phyloP scores from a whole-genome alignment of 2,888 invertebrate genomes.

The Macrophya annulata region DNA sequence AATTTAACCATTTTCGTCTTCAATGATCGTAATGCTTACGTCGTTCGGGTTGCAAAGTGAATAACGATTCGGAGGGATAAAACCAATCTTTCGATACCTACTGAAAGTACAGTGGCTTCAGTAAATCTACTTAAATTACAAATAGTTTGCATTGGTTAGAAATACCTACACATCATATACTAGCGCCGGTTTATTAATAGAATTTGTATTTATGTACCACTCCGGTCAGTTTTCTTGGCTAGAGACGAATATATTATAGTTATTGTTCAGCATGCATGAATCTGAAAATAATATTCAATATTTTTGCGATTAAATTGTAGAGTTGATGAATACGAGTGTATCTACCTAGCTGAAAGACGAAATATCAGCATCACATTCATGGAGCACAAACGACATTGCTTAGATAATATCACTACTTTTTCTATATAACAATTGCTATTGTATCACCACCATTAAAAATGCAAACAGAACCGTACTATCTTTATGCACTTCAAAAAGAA shows the following conservation, averaged over 20 bases:
- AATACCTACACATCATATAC: background rate
- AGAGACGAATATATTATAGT: background rate
- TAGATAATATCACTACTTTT: background rate
- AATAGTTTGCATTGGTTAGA: background rate
- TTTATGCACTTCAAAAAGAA: background rate
- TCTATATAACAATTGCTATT: background rate
- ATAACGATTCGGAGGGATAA: background rate
- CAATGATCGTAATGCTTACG: background rate
- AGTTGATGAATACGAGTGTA: background rate
- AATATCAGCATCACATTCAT: background rate
- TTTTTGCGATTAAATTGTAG: background rate
- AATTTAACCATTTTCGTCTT: background rate
- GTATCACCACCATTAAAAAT: background rate
- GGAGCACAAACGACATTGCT: too few species aligned
- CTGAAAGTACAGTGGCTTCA: background rate
- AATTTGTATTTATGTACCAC: background rate
- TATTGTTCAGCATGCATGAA: background rate
- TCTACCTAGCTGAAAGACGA: background rate
- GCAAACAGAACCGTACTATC: too few species aligned
- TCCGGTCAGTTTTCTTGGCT: slow-evolving; percentile 18
- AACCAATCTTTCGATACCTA: background rate
- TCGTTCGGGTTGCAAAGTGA: background rate
- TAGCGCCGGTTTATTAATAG: slow-evolving; percentile 49
- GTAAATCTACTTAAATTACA: slow-evolving; percentile 31
- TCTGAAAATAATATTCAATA: background rate